Percentiles rank a stretch among this genome's conserved stretches.
These are phyloP conservation scores for Synanthedon andrenaeformis DNA, from an alignment of 2,888 invertebrate genomes.

Conservation along the genomic window DNA sequence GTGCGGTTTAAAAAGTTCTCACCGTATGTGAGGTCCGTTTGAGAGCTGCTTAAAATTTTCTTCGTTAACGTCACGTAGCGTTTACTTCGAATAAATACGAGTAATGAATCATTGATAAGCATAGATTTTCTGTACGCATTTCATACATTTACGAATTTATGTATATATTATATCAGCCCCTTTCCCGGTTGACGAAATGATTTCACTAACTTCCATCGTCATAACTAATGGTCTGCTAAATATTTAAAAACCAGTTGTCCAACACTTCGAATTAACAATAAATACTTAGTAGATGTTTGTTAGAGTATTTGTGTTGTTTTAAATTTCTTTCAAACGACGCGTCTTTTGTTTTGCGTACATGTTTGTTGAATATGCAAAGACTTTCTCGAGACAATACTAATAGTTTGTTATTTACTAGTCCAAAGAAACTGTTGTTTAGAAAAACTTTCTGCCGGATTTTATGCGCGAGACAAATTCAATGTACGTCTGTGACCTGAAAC, in stretches of 20 bases:
- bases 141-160: too few relatives aligned
- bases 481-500: constrained; percentile 21
- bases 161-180: too few relatives aligned
- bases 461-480: constrained; percentile 15
- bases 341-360: constrained; percentile 18
- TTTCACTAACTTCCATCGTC: too few relatives aligned
- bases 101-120: constrained; percentile 11
- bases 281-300: too few relatives aligned
- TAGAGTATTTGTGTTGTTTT: constrained; percentile 20
- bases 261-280: too few relatives aligned
- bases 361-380: constrained; percentile 32
- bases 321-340: constrained; percentile 32
- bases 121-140: background rate
- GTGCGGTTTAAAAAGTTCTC: background rate
- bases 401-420: constrained; percentile 23
- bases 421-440: constrained; percentile 6
- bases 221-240: too few relatives aligned
- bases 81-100: constrained; percentile 14
- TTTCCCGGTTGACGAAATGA: too few relatives aligned
- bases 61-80: constrained; percentile 8
- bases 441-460: constrained; percentile 38
- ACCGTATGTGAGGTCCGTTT: constrained; percentile 19
- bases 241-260: too few relatives aligned
- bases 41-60: constrained; percentile 10
- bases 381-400: constrained; percentile 35